Conservation (phyloP, 1,140 invertebrate species). For the Papilio glaucus region DNA sequence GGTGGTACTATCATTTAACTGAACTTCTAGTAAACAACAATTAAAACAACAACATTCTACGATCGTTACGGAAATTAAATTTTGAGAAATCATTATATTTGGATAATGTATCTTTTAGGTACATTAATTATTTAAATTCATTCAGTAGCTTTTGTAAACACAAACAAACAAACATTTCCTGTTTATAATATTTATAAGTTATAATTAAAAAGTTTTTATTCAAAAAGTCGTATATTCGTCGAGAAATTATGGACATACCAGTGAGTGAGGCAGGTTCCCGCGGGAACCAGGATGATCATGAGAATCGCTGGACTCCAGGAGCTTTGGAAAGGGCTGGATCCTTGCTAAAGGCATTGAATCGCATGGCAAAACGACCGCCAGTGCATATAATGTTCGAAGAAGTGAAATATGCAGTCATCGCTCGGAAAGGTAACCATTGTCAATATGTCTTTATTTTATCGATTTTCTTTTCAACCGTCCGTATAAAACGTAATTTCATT, state of each 20-base stretch:
- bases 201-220: too few relatives aligned
- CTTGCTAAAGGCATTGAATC: conserved; percentile 77
- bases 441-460: neutral
- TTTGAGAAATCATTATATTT: too few relatives aligned
- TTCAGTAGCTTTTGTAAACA: too few relatives aligned
- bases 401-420: conserved; percentile 84
- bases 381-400: conserved; percentile 88
- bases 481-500: neutral
- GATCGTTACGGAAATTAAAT: too few relatives aligned
- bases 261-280: neutral
- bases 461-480: neutral
- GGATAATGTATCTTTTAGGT: too few relatives aligned
- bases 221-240: neutral
- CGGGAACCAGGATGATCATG: conserved; percentile 39
- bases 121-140: too few relatives aligned
- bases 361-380: conserved; percentile 80
- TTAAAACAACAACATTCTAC: too few relatives aligned
- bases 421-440: conserved; percentile 60
- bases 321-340: conserved; percentile 76
- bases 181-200: too few relatives aligned
- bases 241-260: neutral
- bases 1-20: neutral
- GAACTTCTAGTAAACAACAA: too few relatives aligned
- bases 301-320: conserved; percentile 72
- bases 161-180: too few relatives aligned